Evolutionary conservation across 2,888 invertebrate genomes (phyloP).

Genomic region (Stictocephala bisonia): DNA sequence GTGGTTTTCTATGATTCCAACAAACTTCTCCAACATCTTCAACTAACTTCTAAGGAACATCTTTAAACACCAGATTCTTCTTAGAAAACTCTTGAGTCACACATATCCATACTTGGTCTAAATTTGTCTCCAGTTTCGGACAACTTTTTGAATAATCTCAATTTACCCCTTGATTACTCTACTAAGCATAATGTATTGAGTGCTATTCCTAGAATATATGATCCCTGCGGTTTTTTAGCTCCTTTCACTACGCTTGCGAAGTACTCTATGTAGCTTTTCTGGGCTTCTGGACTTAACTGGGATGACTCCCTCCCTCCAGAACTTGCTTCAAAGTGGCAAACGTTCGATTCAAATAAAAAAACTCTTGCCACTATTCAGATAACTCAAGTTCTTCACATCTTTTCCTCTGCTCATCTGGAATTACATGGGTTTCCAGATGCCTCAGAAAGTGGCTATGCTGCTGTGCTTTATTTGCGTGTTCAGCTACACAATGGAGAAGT

Average conservation of each 20-base stretch:
- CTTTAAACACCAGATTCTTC: not conserved
- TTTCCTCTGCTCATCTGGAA: too few relatives aligned
- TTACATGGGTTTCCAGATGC: too few relatives aligned
- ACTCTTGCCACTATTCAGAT: too few relatives aligned
- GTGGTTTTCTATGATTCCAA: too few relatives aligned
- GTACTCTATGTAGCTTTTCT: too few relatives aligned
- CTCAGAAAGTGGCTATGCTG: constrained; percentile 30
- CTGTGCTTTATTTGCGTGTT: not conserved
- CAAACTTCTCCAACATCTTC: not conserved
- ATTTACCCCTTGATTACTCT: not conserved
- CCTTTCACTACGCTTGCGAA: too few relatives aligned
- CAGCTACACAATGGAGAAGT: not conserved
- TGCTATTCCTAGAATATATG: not conserved
- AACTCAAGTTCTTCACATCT: too few relatives aligned
- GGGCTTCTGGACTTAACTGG: too few relatives aligned
- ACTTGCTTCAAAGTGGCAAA: too few relatives aligned
- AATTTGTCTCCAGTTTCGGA: not conserved
- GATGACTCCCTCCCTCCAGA: too few relatives aligned
- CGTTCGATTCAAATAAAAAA: too few relatives aligned
- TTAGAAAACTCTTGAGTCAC: not conserved
- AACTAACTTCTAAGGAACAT: not conserved
- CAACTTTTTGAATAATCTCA: not conserved
- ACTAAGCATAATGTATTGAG: not conserved
- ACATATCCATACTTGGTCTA: not conserved
- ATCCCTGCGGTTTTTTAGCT: not conserved